Evolutionary conservation across 2,888 invertebrate species (phyloP).

Genomic region (Gryllus longicercus): DNA sequence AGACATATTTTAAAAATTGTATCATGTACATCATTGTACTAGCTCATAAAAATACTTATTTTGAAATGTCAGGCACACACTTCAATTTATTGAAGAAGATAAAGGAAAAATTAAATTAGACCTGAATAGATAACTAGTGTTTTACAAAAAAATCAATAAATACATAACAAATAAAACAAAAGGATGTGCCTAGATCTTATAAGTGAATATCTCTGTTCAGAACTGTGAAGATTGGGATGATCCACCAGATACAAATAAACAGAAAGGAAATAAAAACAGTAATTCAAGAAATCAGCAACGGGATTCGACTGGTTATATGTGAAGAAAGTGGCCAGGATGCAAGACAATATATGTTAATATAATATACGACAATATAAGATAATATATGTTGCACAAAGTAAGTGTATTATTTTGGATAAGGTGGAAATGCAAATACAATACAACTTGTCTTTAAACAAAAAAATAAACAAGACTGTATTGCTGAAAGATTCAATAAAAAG

Average conservation of each 20-base stretch:
- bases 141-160: background rate
- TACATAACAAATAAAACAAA: background rate
- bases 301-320: no score
- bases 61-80: background rate
- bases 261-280: conserved; percentile 20
- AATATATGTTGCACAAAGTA: no score
- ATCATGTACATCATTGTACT: background rate
- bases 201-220: conserved; percentile 35
- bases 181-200: background rate
- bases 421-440: no score
- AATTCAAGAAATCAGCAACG: conserved; percentile 12
- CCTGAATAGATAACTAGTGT: background rate
- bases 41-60: background rate
- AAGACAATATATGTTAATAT: no score
- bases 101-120: background rate
- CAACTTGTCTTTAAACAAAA: no score
- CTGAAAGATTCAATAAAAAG: no score
- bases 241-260: background rate
- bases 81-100: no score
- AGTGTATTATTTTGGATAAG: no score
- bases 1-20: no score
- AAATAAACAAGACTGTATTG: no score
- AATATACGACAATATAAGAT: no score
- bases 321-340: no score
- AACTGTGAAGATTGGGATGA: conserved; percentile 41